A percentile compares a stretch with the other conserved stretches of the same genome.
Conservation (phyloP, 2,797 vertebrate genomes). For the Neoniphon sammara region DNA sequence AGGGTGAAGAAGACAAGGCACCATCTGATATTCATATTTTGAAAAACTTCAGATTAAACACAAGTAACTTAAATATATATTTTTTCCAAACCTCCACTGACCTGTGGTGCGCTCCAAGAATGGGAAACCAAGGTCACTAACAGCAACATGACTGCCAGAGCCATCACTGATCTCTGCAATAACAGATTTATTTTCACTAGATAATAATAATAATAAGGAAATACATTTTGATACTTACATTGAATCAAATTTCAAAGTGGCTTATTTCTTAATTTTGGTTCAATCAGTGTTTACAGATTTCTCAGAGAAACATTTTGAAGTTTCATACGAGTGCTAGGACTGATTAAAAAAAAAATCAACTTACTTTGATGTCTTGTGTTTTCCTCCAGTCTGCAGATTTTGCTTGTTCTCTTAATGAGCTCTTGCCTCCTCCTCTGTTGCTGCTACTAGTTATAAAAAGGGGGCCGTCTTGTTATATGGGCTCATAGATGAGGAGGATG, state of each 20-base stretch:
- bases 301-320: too few species aligned
- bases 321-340: too few species aligned
- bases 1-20: not conserved
- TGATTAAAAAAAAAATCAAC: too few species aligned
- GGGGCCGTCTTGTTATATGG: constrained; percentile 8
- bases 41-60: not conserved
- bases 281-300: too few species aligned
- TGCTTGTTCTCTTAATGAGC: too few species aligned
- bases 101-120: constrained; percentile 61
- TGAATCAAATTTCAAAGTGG: too few species aligned
- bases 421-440: not conserved
- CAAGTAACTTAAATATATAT: not conserved
- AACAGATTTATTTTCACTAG: not conserved
- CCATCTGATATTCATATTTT: not conserved
- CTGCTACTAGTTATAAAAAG: constrained; percentile 10
- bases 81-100: constrained; percentile 9
- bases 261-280: too few species aligned
- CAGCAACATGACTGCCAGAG: constrained; percentile 47
- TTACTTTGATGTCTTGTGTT: not conserved
- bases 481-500: constrained; percentile 16
- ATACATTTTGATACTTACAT: too few species aligned
- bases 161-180: constrained; percentile 58
- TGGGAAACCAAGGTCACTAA: constrained; percentile 57
- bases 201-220: not conserved
- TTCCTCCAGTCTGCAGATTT: constrained; percentile 22